Evolutionary conservation across 2,797 vertebrate genomes (phyloP).

Genomic region (Siniperca scherzeri): DNA sequence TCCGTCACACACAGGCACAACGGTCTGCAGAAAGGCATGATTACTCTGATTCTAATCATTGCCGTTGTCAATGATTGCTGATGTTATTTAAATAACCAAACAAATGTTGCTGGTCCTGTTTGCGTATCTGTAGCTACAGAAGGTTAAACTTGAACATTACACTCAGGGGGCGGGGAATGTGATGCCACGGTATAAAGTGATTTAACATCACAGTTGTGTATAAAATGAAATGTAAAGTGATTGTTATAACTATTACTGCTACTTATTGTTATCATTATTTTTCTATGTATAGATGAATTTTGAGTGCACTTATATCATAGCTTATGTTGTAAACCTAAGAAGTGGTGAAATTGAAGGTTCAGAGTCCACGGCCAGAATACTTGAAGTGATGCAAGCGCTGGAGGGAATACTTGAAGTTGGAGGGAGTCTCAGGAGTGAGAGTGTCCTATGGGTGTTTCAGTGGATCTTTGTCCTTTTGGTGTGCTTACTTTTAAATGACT

Average conservation of each 20-base stretch:
- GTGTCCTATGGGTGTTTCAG: conserved; percentile 64
- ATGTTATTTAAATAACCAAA: conserved; percentile 86
- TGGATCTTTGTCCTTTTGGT: conserved; percentile 68
- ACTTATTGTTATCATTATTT: conserved; percentile 85
- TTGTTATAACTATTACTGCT: conserved; percentile 84
- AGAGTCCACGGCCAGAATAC: conserved; percentile 73
- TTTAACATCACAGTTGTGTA: conserved; percentile 74
- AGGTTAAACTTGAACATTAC: conserved; percentile 87
- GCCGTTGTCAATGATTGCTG: conserved; percentile 65
- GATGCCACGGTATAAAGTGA: conserved; percentile 72
- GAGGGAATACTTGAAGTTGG: conserved; percentile 82
- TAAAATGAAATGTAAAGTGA: conserved; percentile 81
- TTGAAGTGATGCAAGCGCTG: conserved; percentile 78
- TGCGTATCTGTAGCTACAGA: conserved; percentile 78
- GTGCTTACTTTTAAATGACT: conserved; percentile 68
- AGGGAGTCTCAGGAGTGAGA: conserved; percentile 45
- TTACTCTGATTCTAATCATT: conserved; percentile 76
- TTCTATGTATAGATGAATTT: conserved; percentile 85
- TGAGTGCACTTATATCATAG: conserved; percentile 86
- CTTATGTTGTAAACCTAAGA: conserved; percentile 87
- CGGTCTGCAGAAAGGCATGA: conserved; percentile 75
- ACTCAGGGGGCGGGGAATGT: conserved; percentile 84
- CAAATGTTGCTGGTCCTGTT: conserved; percentile 76
- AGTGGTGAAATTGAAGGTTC: conserved; percentile 69
- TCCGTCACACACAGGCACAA: conserved; percentile 78